Conservation (phyloP, 2,888 invertebrate genomes). For the Drosophila planitibia region DNA sequence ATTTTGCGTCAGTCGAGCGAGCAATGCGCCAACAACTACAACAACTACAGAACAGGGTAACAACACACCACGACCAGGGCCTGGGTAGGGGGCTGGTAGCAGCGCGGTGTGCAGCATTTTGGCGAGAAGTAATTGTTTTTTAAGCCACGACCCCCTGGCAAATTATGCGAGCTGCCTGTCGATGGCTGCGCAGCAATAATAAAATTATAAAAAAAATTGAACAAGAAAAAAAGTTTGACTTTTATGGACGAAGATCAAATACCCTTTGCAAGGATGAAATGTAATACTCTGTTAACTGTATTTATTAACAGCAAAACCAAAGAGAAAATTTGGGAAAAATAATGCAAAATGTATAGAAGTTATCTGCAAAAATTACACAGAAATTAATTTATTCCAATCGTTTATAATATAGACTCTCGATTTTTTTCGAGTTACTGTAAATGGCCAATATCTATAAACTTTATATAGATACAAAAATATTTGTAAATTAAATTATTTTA, state of each 20-base stretch:
- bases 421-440: neutral
- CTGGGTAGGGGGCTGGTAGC: neutral
- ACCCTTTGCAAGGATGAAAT: conserved; percentile 4
- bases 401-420: neutral
- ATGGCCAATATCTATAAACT: neutral
- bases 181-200: conserved; percentile 42
- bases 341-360: neutral
- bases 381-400: neutral
- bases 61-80: conserved; percentile 21
- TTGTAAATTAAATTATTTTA: neutral
- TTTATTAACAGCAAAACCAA: too few species aligned
- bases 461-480: neutral
- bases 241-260: conserved; percentile 3
- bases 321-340: neutral
- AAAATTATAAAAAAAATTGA: conserved; percentile 29
- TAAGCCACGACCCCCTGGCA: conserved; percentile 53
- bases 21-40: conserved; percentile 17
- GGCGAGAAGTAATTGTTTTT: conserved; percentile 66
- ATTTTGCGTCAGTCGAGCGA: conserved; percentile 81
- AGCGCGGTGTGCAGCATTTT: conserved; percentile 38
- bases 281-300: neutral
- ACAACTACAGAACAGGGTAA: conserved; percentile 12
- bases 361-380: neutral
- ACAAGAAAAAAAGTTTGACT: neutral
- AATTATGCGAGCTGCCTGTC: conserved; percentile 58